Conservation (phyloP, 92 coral and sea anemone species). For the Siderastrea siderea region DNA sequence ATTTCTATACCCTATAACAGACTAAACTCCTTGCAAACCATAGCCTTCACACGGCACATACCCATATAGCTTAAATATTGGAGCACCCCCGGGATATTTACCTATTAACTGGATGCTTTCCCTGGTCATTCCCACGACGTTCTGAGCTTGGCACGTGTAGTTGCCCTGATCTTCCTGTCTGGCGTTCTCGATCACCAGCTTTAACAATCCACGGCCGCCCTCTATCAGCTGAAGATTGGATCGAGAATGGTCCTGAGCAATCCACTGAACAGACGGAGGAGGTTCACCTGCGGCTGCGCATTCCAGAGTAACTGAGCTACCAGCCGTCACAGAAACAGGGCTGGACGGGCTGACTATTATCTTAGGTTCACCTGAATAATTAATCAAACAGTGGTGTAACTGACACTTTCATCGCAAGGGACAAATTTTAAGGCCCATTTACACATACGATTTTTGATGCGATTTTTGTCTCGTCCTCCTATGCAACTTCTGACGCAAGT, state of each 20-base stretch:
- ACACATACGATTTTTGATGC: too few relatives aligned
- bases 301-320: slow-evolving; percentile 76
- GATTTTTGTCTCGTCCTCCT: too few relatives aligned
- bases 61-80: too few relatives aligned
- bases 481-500: too few relatives aligned
- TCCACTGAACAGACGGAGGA: slow-evolving; percentile 77
- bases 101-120: slow-evolving; percentile 64
- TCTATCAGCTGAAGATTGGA: slow-evolving; percentile 56
- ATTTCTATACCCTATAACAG: too few relatives aligned
- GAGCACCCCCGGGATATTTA: slow-evolving; percentile 6
- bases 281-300: slow-evolving; percentile 85
- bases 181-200: slow-evolving; percentile 71
- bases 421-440: too few relatives aligned
- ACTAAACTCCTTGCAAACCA: too few relatives aligned
- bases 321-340: slow-evolving; percentile 74
- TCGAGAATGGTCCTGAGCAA: slow-evolving; percentile 45
- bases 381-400: background rate
- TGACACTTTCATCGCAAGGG: too few relatives aligned
- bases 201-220: slow-evolving; percentile 61
- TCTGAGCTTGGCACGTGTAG: slow-evolving; percentile 78
- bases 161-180: slow-evolving; percentile 68
- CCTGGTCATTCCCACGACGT: slow-evolving; percentile 61
- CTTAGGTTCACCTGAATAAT: slow-evolving; percentile 78
- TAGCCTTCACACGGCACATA: too few relatives aligned
- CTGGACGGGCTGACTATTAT: slow-evolving; percentile 79